phyloP scores from a whole-genome alignment of 2,888 invertebrate genomes.

The Podotricha telesiphe region DNA sequence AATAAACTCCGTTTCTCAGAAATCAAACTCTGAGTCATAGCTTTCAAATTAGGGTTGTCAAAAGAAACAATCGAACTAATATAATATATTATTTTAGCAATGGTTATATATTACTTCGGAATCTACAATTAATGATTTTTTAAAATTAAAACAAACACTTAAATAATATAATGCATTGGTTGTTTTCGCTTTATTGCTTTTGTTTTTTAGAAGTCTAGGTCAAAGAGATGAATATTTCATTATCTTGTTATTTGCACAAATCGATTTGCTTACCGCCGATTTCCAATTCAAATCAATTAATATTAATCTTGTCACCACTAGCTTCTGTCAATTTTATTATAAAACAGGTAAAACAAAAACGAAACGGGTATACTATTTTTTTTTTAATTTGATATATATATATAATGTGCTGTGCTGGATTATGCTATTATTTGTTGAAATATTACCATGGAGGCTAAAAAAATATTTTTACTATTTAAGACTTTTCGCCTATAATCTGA shows the following conservation, averaged over 20 bases:
- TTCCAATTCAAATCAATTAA: conserved; percentile 16
- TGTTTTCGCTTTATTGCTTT: not conserved
- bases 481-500: conserved; percentile 42
- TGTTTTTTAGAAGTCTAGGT: conserved; percentile 5
- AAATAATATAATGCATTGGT: not conserved
- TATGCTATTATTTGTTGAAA: not conserved
- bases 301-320: not conserved
- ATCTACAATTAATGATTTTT: too few species aligned
- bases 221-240: conserved; percentile 10
- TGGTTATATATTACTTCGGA: too few species aligned
- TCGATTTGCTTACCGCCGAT: conserved; percentile 3
- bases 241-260: not conserved
- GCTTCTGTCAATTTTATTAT: not conserved
- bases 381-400: not conserved
- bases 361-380: not conserved
- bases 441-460: not conserved
- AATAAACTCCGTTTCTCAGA: conserved; percentile 70
- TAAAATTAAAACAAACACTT: too few species aligned
- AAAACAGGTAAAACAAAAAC: too few species aligned
- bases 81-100: too few species aligned
- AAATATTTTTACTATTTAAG: conserved; percentile 29
- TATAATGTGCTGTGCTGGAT: not conserved
- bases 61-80: conserved; percentile 35
- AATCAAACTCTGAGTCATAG: conserved; percentile 56
- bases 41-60: conserved; percentile 50